phyloP scores from a whole-genome alignment of 1,140 invertebrate species.

The Conopomorpha cramerella region DNA sequence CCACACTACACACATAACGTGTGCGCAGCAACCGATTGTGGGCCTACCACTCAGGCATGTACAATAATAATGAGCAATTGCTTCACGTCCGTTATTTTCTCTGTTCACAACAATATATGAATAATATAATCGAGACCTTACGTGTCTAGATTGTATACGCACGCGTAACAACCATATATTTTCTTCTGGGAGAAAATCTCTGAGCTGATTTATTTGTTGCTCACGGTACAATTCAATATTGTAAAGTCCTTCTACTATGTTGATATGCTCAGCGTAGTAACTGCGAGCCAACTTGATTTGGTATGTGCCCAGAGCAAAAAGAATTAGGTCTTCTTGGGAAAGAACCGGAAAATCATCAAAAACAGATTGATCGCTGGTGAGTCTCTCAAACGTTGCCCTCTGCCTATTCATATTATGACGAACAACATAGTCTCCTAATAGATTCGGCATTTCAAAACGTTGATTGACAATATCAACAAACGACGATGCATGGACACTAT shows the following conservation, averaged over 20 bases:
- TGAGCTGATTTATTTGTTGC: too few relatives aligned
- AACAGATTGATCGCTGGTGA: slow-evolving; percentile 5
- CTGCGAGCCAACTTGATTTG: slow-evolving; percentile 5
- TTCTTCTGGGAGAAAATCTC: too few relatives aligned
- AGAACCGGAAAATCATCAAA: slow-evolving; percentile 3
- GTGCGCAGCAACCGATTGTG: background rate
- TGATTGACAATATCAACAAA: too few relatives aligned
- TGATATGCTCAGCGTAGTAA: slow-evolving; percentile 3
- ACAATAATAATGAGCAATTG: slow-evolving; percentile 1
- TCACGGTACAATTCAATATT: too few relatives aligned
- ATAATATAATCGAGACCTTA: background rate
- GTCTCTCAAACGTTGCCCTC: slow-evolving; percentile 3
- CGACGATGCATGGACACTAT: too few relatives aligned
- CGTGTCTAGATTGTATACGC: background rate
- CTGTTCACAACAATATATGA: background rate
- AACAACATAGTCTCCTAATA: slow-evolving; percentile 4
- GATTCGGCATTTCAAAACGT: too few relatives aligned
- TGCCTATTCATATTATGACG: slow-evolving; percentile 3
- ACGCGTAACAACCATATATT: background rate
- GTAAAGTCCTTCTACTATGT: too few relatives aligned
- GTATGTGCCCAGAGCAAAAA: slow-evolving; percentile 5
- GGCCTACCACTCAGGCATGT: background rate
- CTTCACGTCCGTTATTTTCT: background rate
- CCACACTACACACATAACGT: background rate
- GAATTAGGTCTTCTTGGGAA: slow-evolving; percentile 4